Base-by-base conservation (phyloP, 2,113 vertebrate genomes). In the Ailurus styani region DNA sequence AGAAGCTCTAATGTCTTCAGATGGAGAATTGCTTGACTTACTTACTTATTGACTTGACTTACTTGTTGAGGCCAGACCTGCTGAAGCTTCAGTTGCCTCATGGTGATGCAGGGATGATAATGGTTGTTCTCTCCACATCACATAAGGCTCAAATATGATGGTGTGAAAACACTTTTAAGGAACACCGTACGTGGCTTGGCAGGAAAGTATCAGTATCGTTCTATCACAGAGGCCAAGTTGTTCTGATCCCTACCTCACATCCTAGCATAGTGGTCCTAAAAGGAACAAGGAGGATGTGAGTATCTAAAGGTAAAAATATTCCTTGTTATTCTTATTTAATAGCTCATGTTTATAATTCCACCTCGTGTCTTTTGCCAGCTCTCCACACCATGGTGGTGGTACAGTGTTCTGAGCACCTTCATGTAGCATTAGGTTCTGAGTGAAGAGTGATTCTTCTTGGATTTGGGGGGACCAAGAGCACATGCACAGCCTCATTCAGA, bases 341-440 rank as follows among this genome's bases (percentile, higher is more conserved):
- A 85, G 82, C 20, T 91, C 11, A 8, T 3, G 3, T 34, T 84
- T 15, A 3, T 73, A 17, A 55, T 31, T 77, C 52, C 47, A 23
- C 23, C 25, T 87, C 6, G 18, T 50, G 23, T 89, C 34, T 21
- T 0, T 55, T 42, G 20, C 40, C 21, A 66, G 42, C 23, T 34
- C 4, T 0, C 55, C 21, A 0, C 17, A 0, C 40, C 0, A 0
- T 68, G 17, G 11, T 45, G 20, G 20, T 45, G 15, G 23, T 25
- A 2, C 1, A 2, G 25, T 37, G 31, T 47, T 78, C 75, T 73
- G 57, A 57, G 42, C 23, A 6, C 29, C 55, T 50, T 37, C 64
- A 11, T 3, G 0, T n/a, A 21, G 70, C 81, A 40, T 78, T 52
- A 54, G 50, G 40, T 64, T 81, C 2, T 17, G 54, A 86, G 40